A percentile compares a stretch with the other conserved stretches of the same genome.
Conservation (phyloP, 2,888 invertebrate species). For the Entomobrya multifasciata region DNA sequence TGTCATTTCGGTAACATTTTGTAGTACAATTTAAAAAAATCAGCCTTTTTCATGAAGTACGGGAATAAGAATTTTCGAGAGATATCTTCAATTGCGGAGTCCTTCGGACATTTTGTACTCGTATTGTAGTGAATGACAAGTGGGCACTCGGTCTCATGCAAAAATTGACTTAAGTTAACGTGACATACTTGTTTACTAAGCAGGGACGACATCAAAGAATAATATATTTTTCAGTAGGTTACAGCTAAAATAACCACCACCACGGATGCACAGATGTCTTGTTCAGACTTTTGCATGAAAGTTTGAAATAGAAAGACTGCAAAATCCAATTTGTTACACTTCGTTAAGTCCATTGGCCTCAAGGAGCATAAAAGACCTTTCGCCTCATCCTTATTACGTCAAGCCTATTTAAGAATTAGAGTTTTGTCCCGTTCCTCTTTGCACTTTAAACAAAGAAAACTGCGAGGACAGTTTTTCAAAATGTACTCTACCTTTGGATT, state of each 20-base stretch:
- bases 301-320: constrained; percentile 64
- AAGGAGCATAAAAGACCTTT: constrained; percentile 47
- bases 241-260: neutral
- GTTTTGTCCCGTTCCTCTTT: no score
- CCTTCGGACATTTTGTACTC: neutral
- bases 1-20: no score
- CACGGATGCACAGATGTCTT: constrained; percentile 10
- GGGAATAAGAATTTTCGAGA: no score
- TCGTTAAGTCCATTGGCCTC: constrained; percentile 59
- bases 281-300: constrained; percentile 48
- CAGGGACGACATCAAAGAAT: no score
- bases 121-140: neutral
- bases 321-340: constrained; percentile 72
- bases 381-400: constrained; percentile 25
- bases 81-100: no score
- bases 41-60: no score
- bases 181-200: no score
- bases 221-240: neutral
- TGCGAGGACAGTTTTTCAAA: no score
- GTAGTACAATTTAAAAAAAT: no score
- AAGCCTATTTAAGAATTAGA: no score
- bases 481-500: no score
- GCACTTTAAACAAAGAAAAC: no score
- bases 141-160: neutral
- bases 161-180: neutral